Evolutionary conservation across 1,140 invertebrate genomes (phyloP), one percentile per base, ranked within the genome.

Genomic region (Stratiolaelaps scimitus): DNA sequence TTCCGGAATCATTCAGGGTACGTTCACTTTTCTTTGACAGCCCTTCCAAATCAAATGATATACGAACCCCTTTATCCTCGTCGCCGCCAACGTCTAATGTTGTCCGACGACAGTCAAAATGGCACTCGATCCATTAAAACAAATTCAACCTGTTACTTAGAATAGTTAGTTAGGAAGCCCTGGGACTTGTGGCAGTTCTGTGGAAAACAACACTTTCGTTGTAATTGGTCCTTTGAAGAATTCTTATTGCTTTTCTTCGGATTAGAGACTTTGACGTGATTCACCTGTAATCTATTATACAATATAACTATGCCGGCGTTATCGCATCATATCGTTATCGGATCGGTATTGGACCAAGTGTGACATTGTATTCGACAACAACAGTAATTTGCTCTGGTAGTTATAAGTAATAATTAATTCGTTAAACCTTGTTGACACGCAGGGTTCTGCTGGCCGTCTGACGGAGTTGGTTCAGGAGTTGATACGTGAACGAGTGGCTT

Each of bases 31-130:
- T 10, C 10, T 40, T 40, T 40, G 34, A 40, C 10, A 40, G 64
- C 56, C 43, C 44, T 53, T 28, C 83, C 88, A 15, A 78, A 84
- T 1, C 77, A 83, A 0, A 81, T 85, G 66, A 88, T 87, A 0
- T 83, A 86, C 0, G 84, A 92, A 71, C 86, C 87, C 73, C 77
- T 96, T 2, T 83, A 86, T 70, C 76, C 5, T 64, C 13, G 2
- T 40, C 29, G 34, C n/a, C 1, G 44, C 5, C 47, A 5, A 40
- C 15, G 28, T 66, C 15, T 60, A 17, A 10, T 15, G 19, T 48
- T 60, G 28, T n/a, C 17, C 43, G 19, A 30, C 40, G 10, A 2
- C 20, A 26, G n/a, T n/a, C n/a, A n/a, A n/a, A n/a, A n/a, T n/a
- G n/a, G n/a, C n/a, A n/a, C n/a, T n/a, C n/a, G n/a, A n/a, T n/a